Evolutionary conservation across 2,113 vertebrate species (phyloP).

Genomic region (Galbula dea): DNA sequence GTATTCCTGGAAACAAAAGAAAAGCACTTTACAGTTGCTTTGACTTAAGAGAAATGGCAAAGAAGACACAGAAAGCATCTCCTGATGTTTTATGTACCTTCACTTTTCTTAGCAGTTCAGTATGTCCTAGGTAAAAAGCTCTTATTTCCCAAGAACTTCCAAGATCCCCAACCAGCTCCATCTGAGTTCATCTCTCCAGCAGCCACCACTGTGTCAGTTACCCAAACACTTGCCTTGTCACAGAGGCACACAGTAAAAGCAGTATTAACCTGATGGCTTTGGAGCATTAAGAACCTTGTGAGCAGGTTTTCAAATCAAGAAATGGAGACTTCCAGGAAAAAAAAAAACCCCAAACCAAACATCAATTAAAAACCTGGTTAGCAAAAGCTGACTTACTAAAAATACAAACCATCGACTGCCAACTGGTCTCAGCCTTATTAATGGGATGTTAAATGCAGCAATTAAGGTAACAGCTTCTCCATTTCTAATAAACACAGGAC

Average conservation of each 20-base stretch:
- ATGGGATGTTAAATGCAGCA: background rate
- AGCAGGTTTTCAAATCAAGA: background rate
- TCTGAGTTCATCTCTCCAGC: background rate
- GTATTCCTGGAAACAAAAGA: background rate
- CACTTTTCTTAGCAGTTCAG: background rate
- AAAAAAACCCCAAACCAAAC: too few relatives aligned
- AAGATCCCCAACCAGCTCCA: background rate
- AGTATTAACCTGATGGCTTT: background rate
- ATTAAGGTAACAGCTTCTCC: background rate
- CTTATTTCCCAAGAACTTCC: background rate
- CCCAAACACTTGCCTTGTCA: background rate
- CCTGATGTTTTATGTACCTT: background rate
- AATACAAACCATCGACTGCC: fast-evolving
- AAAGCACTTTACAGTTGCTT: background rate
- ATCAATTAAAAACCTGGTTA: too few relatives aligned
- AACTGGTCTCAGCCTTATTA: background rate
- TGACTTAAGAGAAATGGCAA: background rate
- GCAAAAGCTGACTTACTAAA: background rate
- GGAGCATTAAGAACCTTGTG: background rate
- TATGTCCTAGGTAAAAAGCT: background rate
- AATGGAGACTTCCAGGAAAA: background rate
- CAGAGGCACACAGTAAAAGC: background rate
- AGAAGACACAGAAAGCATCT: background rate
- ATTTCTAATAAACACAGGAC: background rate
- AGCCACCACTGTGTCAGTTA: background rate